phyloP scores from a whole-genome alignment of 2,113 vertebrate genomes.

The Campylomormyrus numenius region DNA sequence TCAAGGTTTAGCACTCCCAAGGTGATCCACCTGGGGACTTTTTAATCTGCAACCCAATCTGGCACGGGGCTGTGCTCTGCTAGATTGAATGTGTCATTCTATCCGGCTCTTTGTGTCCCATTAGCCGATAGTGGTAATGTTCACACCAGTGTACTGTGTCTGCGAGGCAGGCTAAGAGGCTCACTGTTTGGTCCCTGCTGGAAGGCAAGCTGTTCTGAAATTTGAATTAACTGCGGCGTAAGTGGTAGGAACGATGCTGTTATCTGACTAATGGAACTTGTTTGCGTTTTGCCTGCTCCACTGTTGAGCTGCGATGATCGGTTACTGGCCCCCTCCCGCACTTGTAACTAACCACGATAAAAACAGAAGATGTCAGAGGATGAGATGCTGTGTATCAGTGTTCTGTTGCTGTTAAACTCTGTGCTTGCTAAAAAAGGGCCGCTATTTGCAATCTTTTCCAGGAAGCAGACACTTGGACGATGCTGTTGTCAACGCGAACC shows the following conservation, averaged over 20 bases:
- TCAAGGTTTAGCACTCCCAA: conserved; percentile 4
- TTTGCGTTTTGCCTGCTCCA: background rate
- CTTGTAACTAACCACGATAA: background rate
- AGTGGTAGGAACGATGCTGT: conserved; percentile 7
- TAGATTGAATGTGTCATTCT: conserved; percentile 25
- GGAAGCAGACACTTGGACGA: background rate
- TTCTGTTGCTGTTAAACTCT: background rate
- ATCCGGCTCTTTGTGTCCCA: conserved; percentile 20
- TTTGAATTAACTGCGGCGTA: conserved; percentile 23
- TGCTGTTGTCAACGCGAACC: background rate
- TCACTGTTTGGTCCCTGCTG: background rate
- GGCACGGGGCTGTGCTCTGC: conserved; percentile 18
- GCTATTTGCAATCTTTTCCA: background rate
- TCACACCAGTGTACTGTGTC: conserved; percentile 27
- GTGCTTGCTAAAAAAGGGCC: background rate
- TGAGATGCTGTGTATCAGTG: background rate
- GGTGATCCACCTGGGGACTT: conserved; percentile 20
- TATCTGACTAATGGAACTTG: conserved; percentile 13
- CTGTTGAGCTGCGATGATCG: background rate
- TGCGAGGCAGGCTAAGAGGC: background rate
- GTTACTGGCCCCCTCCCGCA: background rate
- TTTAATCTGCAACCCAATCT: conserved; percentile 27
- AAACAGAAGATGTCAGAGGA: background rate
- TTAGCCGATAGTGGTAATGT: conserved; percentile 16
- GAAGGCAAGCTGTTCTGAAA: conserved; percentile 16